Conservation (phyloP, 2,113 vertebrate genomes). For the Holacanthus passer region DNA sequence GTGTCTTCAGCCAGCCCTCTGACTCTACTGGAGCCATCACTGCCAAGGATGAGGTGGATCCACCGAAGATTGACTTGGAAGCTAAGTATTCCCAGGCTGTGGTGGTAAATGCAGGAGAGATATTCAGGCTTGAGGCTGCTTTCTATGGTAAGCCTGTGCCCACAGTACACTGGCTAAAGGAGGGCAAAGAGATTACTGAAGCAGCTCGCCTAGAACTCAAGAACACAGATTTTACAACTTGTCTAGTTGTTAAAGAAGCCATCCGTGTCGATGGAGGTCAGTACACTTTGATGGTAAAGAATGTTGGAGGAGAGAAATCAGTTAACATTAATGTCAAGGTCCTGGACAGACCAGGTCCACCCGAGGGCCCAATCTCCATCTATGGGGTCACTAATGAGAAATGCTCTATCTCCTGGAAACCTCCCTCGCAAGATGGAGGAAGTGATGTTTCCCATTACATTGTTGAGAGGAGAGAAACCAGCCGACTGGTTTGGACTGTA, state of each 20-base stretch:
- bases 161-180: slow-evolving; percentile 91
- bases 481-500: slow-evolving; percentile 95
- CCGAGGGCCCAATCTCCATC: slow-evolving; percentile 91
- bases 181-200: slow-evolving; percentile 86
- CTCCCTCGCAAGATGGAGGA: slow-evolving; percentile 95
- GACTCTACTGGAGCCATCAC: slow-evolving; percentile 95
- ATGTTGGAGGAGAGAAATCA: slow-evolving; percentile 95
- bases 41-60: slow-evolving; percentile 96
- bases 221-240: slow-evolving; percentile 92
- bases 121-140: slow-evolving; percentile 92
- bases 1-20: slow-evolving; percentile 92
- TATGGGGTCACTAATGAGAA: slow-evolving; percentile 94
- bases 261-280: slow-evolving; percentile 94
- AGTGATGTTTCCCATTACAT: slow-evolving; percentile 95
- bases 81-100: slow-evolving; percentile 92
- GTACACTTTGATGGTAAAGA: slow-evolving; percentile 92
- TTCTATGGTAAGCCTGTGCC: slow-evolving; percentile 94
- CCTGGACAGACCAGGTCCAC: slow-evolving; percentile 96
- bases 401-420: slow-evolving; percentile 93
- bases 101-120: slow-evolving; percentile 92
- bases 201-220: slow-evolving; percentile 94
- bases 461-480: slow-evolving; percentile 97
- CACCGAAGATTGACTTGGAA: slow-evolving; percentile 94
- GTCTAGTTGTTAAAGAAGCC: slow-evolving; percentile 92
- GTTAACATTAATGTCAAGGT: slow-evolving; percentile 92